Evolutionary conservation across 2,797 vertebrate genomes (phyloP), one percentile per base, ranked within the genome.

Genomic region (Phalanger gymnotis): DNA sequence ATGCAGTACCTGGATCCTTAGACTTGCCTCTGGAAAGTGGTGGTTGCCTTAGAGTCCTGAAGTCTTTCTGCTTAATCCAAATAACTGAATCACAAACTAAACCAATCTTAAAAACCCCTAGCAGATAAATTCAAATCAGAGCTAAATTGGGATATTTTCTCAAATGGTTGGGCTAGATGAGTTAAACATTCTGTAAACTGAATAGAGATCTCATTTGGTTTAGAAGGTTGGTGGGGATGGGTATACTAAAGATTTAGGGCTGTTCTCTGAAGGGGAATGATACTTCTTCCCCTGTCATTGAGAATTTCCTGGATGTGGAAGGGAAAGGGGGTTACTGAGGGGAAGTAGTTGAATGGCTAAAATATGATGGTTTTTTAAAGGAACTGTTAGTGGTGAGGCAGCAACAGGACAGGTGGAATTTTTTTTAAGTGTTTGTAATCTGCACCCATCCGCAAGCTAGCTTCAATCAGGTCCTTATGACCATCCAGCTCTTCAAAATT

Each of bases 161-260:
- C 14, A 2, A 53, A 0, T 25, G 1, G 13, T 47, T 4, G 4
- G 1, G 0, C 53, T 0, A 0, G n/a, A 34, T 54, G 2, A 1
- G 1, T 22, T 0, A 0, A 81, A 30, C 5, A 1, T 55, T 4
- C 53, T 40, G 13, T 2, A 51, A 6, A 40, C 87, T 51, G 31
- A 10, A 51, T 91, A 40, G n/a, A 1, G 0, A 1, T 13, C 27
- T 53, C 53, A 0, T 0, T 0, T 6, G 22, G 11, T 94, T 81
- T n/a, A n/a, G 58, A 12, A 40, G 57, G 53, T 40, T 40, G 19
- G 25, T 52, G 5, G 34, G 4, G 54, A 87, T 81, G 66, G 7
- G n/a, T 81, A 81, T 47, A 66, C 31, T 34, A 61, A 73, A 87
- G 2, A 47, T 87, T 27, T 51, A 27, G 40, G 25, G 1, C 1